Conservation (phyloP, 2,888 invertebrate genomes). For the Sycophila texana region DNA sequence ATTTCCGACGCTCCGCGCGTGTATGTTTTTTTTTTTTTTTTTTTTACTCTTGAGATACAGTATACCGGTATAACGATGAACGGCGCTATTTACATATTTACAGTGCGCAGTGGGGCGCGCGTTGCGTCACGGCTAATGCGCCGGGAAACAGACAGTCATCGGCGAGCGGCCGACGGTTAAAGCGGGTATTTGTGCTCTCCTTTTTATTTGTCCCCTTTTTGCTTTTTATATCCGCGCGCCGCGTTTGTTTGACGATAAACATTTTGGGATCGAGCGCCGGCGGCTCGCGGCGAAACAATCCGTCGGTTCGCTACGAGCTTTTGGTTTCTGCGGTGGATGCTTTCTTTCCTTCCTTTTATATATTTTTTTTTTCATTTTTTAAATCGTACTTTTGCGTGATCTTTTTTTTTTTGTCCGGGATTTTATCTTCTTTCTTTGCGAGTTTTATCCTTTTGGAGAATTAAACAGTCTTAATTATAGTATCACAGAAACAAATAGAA, state of each 20-base stretch:
- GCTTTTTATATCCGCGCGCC: not conserved
- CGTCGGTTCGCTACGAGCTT: not conserved
- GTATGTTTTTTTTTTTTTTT: not conserved
- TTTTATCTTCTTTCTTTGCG: not conserved
- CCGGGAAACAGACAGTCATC: conserved; percentile 31
- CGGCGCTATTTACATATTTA: conserved; percentile 52
- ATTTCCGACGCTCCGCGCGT: too few relatives aligned
- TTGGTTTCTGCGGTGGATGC: not conserved
- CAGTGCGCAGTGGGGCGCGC: conserved; percentile 5
- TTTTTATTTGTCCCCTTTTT: conserved; percentile 1
- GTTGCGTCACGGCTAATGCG: conserved; percentile 24
- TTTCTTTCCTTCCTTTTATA: not conserved
- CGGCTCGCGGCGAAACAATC: too few relatives aligned
- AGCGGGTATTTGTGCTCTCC: conserved; percentile 15
- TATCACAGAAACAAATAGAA: conserved; percentile 54
- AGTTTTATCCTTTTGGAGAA: not conserved
- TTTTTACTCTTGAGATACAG: not conserved
- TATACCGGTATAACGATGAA: conserved; percentile 43
- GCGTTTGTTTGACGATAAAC: not conserved
- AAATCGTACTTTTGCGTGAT: too few relatives aligned
- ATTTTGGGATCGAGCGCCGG: not conserved
- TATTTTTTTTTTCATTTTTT: too few relatives aligned
- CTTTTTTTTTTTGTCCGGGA: not conserved
- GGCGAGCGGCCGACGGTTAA: conserved; percentile 21
- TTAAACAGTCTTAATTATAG: conserved; percentile 45